A percentile compares a stretch with the other conserved stretches of the same genome.
phyloP scores from a whole-genome alignment of 2,797 vertebrate genomes.

The Bufotes viridis region DNA sequence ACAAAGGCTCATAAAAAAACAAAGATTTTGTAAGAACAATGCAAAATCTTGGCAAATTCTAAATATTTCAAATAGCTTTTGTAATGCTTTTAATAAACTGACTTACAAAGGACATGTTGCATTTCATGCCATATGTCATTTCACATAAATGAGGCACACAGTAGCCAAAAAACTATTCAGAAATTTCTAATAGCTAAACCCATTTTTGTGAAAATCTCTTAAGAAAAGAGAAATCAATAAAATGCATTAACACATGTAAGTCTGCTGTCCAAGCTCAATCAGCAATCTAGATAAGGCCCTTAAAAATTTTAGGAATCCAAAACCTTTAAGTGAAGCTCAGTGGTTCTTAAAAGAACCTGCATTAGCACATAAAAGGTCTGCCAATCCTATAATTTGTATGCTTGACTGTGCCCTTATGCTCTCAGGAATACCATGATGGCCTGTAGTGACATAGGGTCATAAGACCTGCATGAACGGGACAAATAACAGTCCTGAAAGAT shows the following conservation, averaged over 20 bases:
- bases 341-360: slow-evolving; percentile 5
- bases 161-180: background rate
- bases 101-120: too few species aligned
- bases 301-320: slow-evolving; percentile 15
- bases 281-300: background rate
- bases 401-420: background rate
- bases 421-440: background rate
- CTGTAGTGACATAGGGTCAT: slow-evolving; percentile 1
- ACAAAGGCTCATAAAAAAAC: background rate
- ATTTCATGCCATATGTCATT: background rate
- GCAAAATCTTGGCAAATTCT: too few species aligned
- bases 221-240: slow-evolving; percentile 8
- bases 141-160: too few species aligned
- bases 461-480: background rate
- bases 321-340: background rate
- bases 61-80: too few species aligned
- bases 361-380: slow-evolving; percentile 17
- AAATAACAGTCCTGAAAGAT: background rate
- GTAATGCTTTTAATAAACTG: too few species aligned
- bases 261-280: background rate
- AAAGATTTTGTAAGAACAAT: too few species aligned
- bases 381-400: slow-evolving; percentile 13
- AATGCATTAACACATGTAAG: slow-evolving; percentile 15
- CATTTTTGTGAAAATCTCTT: background rate
- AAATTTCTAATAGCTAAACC: background rate